These are phyloP conservation scores for Periophthalmus modestus DNA, from an alignment of 2,113 vertebrate species.

Conservation along the genomic window DNA sequence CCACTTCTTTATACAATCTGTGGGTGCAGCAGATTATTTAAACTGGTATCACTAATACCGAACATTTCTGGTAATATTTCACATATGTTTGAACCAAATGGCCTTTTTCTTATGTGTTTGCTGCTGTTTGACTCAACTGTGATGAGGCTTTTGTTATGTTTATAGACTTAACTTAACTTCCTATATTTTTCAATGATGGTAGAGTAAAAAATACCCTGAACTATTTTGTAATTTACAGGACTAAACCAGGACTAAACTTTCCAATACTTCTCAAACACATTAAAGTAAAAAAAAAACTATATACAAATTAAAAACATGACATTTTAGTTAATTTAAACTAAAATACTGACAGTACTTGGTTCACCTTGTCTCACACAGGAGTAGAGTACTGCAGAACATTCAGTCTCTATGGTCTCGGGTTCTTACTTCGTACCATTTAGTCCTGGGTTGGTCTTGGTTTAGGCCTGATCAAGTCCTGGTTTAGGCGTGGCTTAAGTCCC, in stretches of 20 bases:
- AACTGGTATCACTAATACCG: slow-evolving; percentile 30
- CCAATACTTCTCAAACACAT: background rate
- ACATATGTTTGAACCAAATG: background rate
- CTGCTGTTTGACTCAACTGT: background rate
- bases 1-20: no score
- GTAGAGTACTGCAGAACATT: background rate
- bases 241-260: no score
- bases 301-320: background rate
- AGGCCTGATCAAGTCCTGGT: background rate
- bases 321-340: background rate
- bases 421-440: background rate
- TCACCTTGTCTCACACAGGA: background rate
- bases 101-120: background rate
- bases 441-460: background rate
- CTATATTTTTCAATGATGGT: no score
- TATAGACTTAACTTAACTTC: no score
- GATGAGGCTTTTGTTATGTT: background rate
- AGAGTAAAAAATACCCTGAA: no score
- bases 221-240: no score
- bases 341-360: background rate
- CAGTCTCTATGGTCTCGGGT: background rate
- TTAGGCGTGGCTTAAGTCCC: background rate
- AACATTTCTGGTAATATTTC: slow-evolving; percentile 20
- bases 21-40: slow-evolving; percentile 23
- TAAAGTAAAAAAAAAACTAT: background rate